Evolutionary conservation across 2,888 invertebrate species (phyloP).

Genomic region (Ochropacha duplaris): DNA sequence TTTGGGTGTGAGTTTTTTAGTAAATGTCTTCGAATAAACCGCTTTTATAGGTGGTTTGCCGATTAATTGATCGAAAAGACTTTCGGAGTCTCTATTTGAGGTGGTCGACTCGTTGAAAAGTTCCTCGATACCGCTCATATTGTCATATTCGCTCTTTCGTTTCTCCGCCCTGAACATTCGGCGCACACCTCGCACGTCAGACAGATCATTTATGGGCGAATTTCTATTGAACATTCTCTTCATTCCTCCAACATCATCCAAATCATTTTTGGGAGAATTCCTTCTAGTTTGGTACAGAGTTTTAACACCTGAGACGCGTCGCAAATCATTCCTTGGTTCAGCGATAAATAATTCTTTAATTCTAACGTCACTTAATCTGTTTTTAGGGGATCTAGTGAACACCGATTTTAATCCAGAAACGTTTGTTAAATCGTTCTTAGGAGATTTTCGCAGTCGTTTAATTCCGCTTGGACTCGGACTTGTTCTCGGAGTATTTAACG

Average conservation of each 20-base stretch:
- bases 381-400: constrained; percentile 57
- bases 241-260: constrained; percentile 64
- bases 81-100: constrained; percentile 35
- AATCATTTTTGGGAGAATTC: constrained; percentile 49
- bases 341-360: constrained; percentile 58
- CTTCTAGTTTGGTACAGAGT: constrained; percentile 27
- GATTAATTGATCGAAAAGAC: constrained; percentile 51
- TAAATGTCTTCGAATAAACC: constrained; percentile 59
- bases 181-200: constrained; percentile 58
- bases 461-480: constrained; percentile 52
- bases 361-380: constrained; percentile 57
- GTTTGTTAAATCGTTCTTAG: constrained; percentile 62
- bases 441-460: constrained; percentile 50
- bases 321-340: constrained; percentile 52
- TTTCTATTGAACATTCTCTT: constrained; percentile 53
- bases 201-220: constrained; percentile 50
- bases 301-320: constrained; percentile 45
- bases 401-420: constrained; percentile 65
- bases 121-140: constrained; percentile 66
- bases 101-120: constrained; percentile 48
- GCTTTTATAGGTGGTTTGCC: constrained; percentile 51
- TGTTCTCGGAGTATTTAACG: constrained; percentile 48
- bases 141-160: constrained; percentile 26
- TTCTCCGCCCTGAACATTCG: constrained; percentile 40
- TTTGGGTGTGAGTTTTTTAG: constrained; percentile 25